Conservation (phyloP, 1,140 invertebrate genomes). For the Lanistes nyassanus region DNA sequence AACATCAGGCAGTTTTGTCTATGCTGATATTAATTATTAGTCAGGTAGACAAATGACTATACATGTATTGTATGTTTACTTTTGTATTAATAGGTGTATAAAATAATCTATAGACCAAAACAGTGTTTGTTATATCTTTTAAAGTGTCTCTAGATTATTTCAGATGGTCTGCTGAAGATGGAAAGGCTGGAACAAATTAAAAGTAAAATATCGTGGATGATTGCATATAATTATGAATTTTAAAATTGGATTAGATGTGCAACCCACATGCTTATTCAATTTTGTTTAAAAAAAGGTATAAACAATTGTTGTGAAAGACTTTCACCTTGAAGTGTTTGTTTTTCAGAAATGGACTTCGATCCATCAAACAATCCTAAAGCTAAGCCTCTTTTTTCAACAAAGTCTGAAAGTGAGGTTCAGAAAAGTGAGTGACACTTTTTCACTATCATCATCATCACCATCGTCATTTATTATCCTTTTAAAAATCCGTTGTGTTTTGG, state of each 20-base stretch:
- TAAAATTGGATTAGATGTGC: neutral
- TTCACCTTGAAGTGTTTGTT: constrained; percentile 26
- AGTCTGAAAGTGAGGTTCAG: constrained; percentile 85
- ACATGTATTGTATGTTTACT: too few relatives aligned
- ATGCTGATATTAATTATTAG: too few relatives aligned
- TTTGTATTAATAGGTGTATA: too few relatives aligned
- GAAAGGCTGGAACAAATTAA: too few relatives aligned
- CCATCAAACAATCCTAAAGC: constrained; percentile 96
- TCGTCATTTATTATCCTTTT: neutral
- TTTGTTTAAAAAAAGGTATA: neutral
- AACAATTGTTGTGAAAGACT: neutral
- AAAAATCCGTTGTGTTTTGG: too few relatives aligned
- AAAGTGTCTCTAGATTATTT: too few relatives aligned
- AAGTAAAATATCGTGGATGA: too few relatives aligned
- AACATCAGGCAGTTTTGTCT: too few relatives aligned
- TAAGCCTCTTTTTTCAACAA: constrained; percentile 94
- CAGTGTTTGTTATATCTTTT: too few relatives aligned
- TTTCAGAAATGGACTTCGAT: constrained; percentile 87
- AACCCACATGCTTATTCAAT: neutral
- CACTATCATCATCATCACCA: neutral
- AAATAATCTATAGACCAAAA: too few relatives aligned
- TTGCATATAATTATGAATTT: neutral
- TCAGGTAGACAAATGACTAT: too few relatives aligned
- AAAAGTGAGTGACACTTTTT: constrained; percentile 75
- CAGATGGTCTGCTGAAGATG: too few relatives aligned